A percentile compares a stretch with the other conserved stretches of the same genome.
These are phyloP conservation scores for Mandrillus leucophaeus DNA, from an alignment of 2,113 vertebrate species.

Conservation along the genomic window DNA sequence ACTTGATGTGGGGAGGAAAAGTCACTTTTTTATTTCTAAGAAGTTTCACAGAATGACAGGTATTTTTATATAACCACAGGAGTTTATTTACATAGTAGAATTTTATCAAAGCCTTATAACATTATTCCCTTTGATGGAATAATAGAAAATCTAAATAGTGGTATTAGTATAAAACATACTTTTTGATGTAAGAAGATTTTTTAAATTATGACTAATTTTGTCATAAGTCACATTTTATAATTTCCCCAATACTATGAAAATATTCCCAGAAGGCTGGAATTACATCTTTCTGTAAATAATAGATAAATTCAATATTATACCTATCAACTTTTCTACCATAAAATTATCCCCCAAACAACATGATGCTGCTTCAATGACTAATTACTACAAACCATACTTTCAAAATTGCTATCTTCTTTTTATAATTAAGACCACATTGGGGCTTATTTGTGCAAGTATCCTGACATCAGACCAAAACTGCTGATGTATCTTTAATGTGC, in stretches of 20 bases:
- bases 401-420: not conserved
- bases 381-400: not conserved
- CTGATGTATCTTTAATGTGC: constrained; percentile 44
- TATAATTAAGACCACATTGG: constrained; percentile 50
- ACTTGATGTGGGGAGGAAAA: not conserved
- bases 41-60: not conserved
- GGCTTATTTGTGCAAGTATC: not conserved
- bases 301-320: constrained; percentile 45
- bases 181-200: not conserved
- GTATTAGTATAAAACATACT: not conserved
- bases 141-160: not conserved
- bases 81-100: constrained; percentile 7
- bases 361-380: not conserved
- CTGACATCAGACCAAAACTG: not conserved
- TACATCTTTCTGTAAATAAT: constrained; percentile 53
- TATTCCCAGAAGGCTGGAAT: constrained; percentile 1
- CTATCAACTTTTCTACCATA: constrained; percentile 50
- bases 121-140: not conserved
- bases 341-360: constrained; percentile 40
- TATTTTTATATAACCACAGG: not conserved
- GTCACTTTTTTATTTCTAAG: not conserved
- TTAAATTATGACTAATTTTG: constrained; percentile 19
- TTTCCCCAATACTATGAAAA: not conserved
- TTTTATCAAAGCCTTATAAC: not conserved
- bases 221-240: constrained; percentile 47